These are phyloP conservation scores for Hydrozoanthus gracilis DNA, from an alignment of 92 coral and sea anemone species.

Conservation along the genomic window DNA sequence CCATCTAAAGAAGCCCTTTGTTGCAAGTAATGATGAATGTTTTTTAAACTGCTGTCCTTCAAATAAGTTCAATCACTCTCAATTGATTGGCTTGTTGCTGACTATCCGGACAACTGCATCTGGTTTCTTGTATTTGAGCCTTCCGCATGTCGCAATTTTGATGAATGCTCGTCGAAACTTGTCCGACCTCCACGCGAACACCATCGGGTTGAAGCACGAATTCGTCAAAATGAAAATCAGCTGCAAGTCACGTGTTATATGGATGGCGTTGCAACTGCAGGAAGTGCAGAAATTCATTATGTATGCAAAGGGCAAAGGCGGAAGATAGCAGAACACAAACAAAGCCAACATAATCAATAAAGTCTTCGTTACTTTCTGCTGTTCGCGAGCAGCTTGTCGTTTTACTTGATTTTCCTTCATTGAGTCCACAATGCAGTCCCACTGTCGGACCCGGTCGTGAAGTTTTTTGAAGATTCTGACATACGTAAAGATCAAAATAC, in stretches of 20 bases:
- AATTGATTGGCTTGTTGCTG: neutral
- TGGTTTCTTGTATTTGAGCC: neutral
- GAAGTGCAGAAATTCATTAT: constrained; percentile 40
- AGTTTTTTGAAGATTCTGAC: constrained; percentile 33
- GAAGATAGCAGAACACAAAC: constrained; percentile 29
- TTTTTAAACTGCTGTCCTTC: neutral
- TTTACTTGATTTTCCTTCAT: constrained; percentile 11
- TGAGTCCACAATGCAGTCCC: constrained; percentile 25
- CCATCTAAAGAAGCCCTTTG: neutral
- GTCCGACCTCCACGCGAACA: constrained; percentile 24
- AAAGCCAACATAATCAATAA: constrained; percentile 24
- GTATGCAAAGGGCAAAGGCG: constrained; percentile 26
- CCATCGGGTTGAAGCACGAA: constrained; percentile 28
- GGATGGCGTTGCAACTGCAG: constrained; percentile 30
- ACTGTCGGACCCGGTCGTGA: constrained; percentile 11
- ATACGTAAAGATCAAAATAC: constrained; percentile 17
- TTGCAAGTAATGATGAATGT: neutral
- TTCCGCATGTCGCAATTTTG: constrained; percentile 28
- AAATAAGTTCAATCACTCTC: neutral
- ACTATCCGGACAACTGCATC: neutral
- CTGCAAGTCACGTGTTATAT: constrained; percentile 38
- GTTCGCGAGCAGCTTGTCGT: constrained; percentile 33
- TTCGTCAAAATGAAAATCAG: constrained; percentile 3
- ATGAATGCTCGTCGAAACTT: constrained; percentile 28
- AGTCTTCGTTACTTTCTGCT: constrained; percentile 35